Evolutionary conservation across 2,113 vertebrate species (phyloP), one percentile per base, ranked within the genome.

Genomic region (Myrmophylax atrothorax): DNA sequence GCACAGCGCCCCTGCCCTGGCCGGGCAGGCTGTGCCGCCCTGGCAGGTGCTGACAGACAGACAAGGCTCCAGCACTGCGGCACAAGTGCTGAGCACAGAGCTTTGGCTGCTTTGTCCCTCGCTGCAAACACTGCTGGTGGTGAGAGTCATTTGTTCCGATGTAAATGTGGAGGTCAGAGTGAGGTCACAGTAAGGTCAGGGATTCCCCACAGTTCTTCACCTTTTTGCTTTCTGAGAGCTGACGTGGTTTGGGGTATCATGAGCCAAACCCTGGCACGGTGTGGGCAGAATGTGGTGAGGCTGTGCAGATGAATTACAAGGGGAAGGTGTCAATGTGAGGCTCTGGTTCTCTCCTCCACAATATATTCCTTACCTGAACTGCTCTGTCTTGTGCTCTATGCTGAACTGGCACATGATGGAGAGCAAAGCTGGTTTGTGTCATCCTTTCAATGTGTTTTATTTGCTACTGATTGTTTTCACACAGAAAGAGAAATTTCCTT

Each of bases 141-240:
- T 33, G 81, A 37, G 5, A 38, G 15, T 44, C 4, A 1, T 40
- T 91, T 82, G 20, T 91, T 91, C 10, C 56, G 47, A 64, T 93
- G 72, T 52, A 72, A 81, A 84, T 89, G 15, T 87, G 66, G 89
- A 91, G 89, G 94, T 79, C 74, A 42, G 2, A 73, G 24, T 96
- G 89, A 91, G 89, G 94, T 79, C 74, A 46, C 2, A 69, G 24
- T 96, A 82, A 94, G 75, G 87, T 82, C 74, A 29, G 46, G 56
- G 46, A 26, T 94, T 84, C 22, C 55, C 18, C 0, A 2, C 14
- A 38, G 67, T 42, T 92, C 46, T n/a, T 68, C 38, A 64, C 40
- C 56, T 92, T 62, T 47, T 58, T 50, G 4, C 37, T 62, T 53
- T 28, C 49, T 44, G 38, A 40, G 55, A 26, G 31, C 35, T 72